These are phyloP conservation scores for Gandaritis pyraliata DNA, from an alignment of 2,888 invertebrate species.

Conservation along the genomic window DNA sequence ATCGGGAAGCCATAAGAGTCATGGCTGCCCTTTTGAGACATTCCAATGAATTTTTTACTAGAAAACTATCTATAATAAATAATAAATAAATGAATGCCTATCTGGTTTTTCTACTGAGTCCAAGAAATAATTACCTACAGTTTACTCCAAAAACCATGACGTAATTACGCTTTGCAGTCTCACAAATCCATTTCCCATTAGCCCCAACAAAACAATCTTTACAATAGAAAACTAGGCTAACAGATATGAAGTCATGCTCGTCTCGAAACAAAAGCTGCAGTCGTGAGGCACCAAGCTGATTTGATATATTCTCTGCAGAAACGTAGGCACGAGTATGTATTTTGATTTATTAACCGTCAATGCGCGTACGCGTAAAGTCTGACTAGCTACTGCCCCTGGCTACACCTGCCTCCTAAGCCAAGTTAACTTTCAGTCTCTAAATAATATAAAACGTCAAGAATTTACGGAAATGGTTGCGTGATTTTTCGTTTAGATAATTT, in stretches of 20 bases:
- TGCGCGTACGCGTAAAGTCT: conserved; percentile 35
- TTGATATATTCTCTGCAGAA: conserved; percentile 78
- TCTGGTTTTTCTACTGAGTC: no score
- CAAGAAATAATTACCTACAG: no score
- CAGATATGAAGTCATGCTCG: conserved; percentile 62
- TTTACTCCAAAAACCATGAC: no score
- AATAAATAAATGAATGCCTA: no score
- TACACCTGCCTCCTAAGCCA: not conserved
- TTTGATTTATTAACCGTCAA: conserved; percentile 71
- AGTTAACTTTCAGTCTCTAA: no score
- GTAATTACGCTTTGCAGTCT: conserved; percentile 1
- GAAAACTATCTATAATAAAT: no score
- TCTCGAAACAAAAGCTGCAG: conserved; percentile 69
- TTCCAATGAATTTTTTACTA: no score
- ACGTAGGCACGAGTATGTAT: conserved; percentile 67
- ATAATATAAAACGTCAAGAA: no score
- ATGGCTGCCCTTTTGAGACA: no score
- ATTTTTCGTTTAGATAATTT: no score
- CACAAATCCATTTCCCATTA: conserved; percentile 34
- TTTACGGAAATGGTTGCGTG: no score
- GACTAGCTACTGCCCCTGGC: conserved; percentile 27
- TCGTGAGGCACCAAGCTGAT: conserved; percentile 83
- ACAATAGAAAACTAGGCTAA: conserved; percentile 62
- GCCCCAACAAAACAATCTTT: conserved; percentile 37
- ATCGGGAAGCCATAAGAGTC: no score